These are phyloP conservation scores for Huso huso DNA, from an alignment of 2,797 vertebrate species.

Conservation along the genomic window DNA sequence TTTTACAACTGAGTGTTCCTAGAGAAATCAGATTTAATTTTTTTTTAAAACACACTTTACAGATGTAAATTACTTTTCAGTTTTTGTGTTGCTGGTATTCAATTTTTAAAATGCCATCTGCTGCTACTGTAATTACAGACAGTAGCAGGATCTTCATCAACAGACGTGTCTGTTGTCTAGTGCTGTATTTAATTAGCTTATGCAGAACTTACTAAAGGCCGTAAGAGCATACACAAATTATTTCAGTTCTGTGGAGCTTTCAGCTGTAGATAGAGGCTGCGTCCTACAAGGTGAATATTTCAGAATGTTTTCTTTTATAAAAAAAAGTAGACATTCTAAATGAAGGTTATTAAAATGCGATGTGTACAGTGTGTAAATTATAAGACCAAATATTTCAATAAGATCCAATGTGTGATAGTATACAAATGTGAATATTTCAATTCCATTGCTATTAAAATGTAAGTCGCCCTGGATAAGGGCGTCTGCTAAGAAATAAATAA, in stretches of 20 bases:
- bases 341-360: not conserved
- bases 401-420: slow-evolving; percentile 3
- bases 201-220: not conserved
- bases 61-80: too few relatives aligned
- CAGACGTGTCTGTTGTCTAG: not conserved
- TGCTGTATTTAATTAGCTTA: not conserved
- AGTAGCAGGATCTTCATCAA: not conserved
- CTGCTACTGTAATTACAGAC: too few relatives aligned
- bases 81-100: too few relatives aligned
- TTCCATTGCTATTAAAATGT: not conserved
- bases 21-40: too few relatives aligned
- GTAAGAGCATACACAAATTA: not conserved
- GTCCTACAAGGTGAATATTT: not conserved
- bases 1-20: too few relatives aligned
- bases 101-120: too few relatives aligned
- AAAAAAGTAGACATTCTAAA: slow-evolving; percentile 1
- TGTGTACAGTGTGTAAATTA: slow-evolving; percentile 5
- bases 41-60: too few relatives aligned
- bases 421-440: slow-evolving; percentile 3
- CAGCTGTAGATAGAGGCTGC: not conserved
- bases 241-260: not conserved
- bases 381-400: slow-evolving; percentile 7
- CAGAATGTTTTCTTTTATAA: not conserved
- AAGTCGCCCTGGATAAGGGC: not conserved
- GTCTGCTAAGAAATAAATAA: too few relatives aligned